A percentile compares a stretch with the other conserved stretches of the same genome.
Conservation (phyloP, 2,888 invertebrate species). For the Archips crataeganus region DNA sequence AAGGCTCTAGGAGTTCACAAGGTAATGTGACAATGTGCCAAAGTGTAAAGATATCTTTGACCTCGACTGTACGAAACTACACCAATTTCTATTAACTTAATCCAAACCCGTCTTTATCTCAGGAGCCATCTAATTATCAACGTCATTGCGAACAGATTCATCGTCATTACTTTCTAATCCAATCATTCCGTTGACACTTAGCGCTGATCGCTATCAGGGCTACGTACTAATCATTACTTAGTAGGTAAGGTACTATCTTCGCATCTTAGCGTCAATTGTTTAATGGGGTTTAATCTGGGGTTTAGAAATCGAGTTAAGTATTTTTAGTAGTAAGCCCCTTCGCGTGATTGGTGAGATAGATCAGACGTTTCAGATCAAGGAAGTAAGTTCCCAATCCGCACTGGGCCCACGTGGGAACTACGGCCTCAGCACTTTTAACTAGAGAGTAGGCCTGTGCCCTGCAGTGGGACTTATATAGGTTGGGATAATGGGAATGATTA, state of each 20-base stretch:
- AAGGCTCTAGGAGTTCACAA: too few species aligned
- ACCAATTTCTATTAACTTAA: slow-evolving; percentile 19
- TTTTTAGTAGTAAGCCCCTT: background rate
- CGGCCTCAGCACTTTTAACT: too few species aligned
- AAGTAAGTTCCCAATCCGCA: too few species aligned
- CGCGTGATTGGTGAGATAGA: too few species aligned
- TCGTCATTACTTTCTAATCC: slow-evolving; percentile 40
- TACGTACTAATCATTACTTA: slow-evolving; percentile 19
- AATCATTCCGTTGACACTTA: slow-evolving; percentile 36
- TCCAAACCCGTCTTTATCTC: slow-evolving; percentile 22
- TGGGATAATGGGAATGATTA: too few species aligned
- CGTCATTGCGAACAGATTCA: slow-evolving; percentile 23
- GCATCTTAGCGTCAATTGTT: slow-evolving; percentile 11
- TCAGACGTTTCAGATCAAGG: too few species aligned
- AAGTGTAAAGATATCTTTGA: too few species aligned
- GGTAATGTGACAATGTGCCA: too few species aligned
- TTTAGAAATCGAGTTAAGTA: slow-evolving; percentile 18
- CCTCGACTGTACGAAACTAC: background rate
- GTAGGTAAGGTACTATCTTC: slow-evolving; percentile 7
- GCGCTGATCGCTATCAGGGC: slow-evolving; percentile 28
- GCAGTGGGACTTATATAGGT: too few species aligned
- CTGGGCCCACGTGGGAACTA: too few species aligned
- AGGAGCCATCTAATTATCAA: slow-evolving; percentile 32
- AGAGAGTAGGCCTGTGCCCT: too few species aligned
- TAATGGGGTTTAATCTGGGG: slow-evolving; percentile 12